Percentiles rank a stretch among this genome's conserved stretches.
Evolutionary conservation across 2,888 invertebrate genomes (phyloP).

Genomic region (Acleris holmiana): DNA sequence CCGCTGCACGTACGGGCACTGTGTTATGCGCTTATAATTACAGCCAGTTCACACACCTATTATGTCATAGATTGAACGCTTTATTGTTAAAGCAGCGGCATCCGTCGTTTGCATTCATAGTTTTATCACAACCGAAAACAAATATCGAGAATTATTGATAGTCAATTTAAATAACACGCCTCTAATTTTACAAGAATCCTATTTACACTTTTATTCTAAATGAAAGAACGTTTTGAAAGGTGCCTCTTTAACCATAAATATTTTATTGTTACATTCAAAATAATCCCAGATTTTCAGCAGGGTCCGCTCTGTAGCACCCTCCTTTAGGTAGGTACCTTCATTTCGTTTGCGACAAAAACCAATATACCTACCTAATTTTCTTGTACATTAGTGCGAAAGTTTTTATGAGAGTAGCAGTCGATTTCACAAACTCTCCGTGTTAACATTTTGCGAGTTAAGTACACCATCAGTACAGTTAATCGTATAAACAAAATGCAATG

Average conservation of each 20-base stretch:
- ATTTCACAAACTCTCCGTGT: slow-evolving; percentile 1
- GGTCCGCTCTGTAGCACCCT: too few species aligned
- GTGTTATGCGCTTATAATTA: slow-evolving; percentile 57
- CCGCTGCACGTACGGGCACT: slow-evolving; percentile 64
- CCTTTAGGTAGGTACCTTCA: too few species aligned
- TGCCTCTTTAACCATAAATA: too few species aligned
- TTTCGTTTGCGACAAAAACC: too few species aligned
- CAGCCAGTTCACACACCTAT: slow-evolving; percentile 47
- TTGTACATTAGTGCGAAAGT: slow-evolving; percentile 2
- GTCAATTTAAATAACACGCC: too few species aligned
- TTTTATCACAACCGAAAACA: slow-evolving; percentile 4
- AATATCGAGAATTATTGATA: not conserved
- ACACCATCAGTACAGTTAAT: not conserved
- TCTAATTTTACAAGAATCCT: too few species aligned
- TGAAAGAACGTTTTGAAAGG: too few species aligned
- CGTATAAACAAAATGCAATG: too few species aligned
- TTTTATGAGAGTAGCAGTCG: not conserved
- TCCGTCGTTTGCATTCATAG: not conserved
- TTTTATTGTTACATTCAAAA: too few species aligned
- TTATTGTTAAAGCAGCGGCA: slow-evolving; percentile 27
- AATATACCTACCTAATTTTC: not conserved
- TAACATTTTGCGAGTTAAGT: not conserved
- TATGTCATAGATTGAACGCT: slow-evolving; percentile 45
- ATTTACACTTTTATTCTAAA: too few species aligned
- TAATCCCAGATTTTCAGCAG: too few species aligned